Conservation (phyloP, 2,113 vertebrate genomes). For the Zosterops pallidus region DNA sequence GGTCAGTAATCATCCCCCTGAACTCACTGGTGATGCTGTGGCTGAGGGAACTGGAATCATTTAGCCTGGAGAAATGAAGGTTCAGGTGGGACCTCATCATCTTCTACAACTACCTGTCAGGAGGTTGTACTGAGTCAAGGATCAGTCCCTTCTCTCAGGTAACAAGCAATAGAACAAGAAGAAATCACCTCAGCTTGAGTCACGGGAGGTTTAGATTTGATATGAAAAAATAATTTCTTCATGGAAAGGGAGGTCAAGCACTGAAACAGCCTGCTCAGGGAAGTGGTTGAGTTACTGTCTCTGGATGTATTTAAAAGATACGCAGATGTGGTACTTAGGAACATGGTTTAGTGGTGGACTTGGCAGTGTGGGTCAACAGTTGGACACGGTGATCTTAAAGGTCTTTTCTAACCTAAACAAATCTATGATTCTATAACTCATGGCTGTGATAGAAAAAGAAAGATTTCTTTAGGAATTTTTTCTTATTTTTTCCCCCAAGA, state of each 20-base stretch:
- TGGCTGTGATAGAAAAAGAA: not conserved
- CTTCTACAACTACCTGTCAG: not conserved
- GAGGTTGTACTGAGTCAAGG: too few relatives aligned
- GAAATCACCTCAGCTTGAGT: not conserved
- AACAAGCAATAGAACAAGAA: not conserved
- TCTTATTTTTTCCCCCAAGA: not conserved
- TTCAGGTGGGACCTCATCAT: not conserved
- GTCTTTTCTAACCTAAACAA: not conserved
- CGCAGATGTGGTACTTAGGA: not conserved
- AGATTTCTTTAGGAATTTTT: not conserved
- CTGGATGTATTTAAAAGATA: not conserved
- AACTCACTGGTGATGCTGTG: not conserved
- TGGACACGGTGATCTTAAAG: not conserved
- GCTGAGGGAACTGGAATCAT: not conserved
- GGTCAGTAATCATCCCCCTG: accelerated
- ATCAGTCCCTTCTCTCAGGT: too few relatives aligned
- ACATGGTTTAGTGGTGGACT: not conserved
- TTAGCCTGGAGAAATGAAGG: not conserved
- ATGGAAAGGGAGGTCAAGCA: not conserved
- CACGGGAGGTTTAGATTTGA: not conserved
- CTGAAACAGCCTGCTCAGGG: not conserved
- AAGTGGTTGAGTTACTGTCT: not conserved
- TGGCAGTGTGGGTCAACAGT: accelerated
- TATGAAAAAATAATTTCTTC: not conserved
- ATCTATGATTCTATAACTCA: not conserved